A percentile compares a stretch with the other conserved stretches of the same genome.
phyloP scores from a whole-genome alignment of 2,797 vertebrate species.

The Parotocinclus haroldoi region DNA sequence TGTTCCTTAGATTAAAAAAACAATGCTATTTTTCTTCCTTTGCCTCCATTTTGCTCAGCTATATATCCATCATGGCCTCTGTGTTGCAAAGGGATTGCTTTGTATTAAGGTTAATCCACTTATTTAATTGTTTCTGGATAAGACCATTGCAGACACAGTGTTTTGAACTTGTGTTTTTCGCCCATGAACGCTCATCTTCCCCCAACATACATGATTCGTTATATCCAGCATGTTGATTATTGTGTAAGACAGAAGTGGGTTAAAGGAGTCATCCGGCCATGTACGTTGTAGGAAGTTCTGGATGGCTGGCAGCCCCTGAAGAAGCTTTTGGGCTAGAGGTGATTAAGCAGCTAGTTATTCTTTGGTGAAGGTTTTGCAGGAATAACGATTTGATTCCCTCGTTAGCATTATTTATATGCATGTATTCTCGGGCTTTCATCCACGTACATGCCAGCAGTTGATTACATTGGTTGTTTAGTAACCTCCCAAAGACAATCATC shows the following conservation, averaged over 20 bases:
- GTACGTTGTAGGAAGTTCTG: not conserved
- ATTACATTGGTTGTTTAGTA: too few relatives aligned
- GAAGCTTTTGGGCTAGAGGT: not conserved
- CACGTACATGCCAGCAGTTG: too few relatives aligned
- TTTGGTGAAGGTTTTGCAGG: not conserved
- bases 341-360: constrained; percentile 28
- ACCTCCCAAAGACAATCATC: too few relatives aligned
- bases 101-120: constrained; percentile 79
- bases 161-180: constrained; percentile 25
- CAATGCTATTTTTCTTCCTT: not conserved
- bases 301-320: not conserved
- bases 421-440: too few relatives aligned
- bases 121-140: constrained; percentile 74
- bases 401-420: too few relatives aligned
- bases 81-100: constrained; percentile 62
- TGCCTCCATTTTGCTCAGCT: not conserved
- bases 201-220: constrained; percentile 7
- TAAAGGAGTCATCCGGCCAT: not conserved
- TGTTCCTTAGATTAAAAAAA: not conserved
- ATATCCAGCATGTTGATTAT: constrained; percentile 1
- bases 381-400: too few relatives aligned
- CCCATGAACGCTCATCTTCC: constrained; percentile 21
- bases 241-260: constrained; percentile 12
- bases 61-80: constrained; percentile 22
- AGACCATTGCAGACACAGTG: constrained; percentile 62